Conservation (phyloP, 1,140 invertebrate species). For the Oscheius sp. region DNA sequence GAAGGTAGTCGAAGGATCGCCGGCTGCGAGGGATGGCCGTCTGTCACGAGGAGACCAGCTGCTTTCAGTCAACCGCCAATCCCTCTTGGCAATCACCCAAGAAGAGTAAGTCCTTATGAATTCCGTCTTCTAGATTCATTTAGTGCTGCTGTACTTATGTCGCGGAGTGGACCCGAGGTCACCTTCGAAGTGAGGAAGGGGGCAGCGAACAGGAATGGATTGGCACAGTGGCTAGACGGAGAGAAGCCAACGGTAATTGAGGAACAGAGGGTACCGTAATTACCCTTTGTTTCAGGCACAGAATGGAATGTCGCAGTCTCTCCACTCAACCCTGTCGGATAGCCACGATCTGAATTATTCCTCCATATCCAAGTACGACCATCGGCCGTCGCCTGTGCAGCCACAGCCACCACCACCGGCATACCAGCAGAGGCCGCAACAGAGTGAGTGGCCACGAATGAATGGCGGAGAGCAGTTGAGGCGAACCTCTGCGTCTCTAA, state of each 20-base stretch:
- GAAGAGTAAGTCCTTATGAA: slow-evolving; percentile 72
- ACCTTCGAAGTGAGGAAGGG: slow-evolving; percentile 93
- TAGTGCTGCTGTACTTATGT: slow-evolving; percentile 90
- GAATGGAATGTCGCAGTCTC: slow-evolving; percentile 4
- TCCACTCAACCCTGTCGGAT: not conserved
- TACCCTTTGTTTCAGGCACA: not conserved
- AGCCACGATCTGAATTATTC: slow-evolving; percentile 10
- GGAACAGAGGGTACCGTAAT: too few species aligned
- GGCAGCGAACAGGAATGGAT: slow-evolving; percentile 90
- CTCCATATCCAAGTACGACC: not conserved
- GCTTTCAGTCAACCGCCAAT: slow-evolving; percentile 91
- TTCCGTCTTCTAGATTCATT: slow-evolving; percentile 49
- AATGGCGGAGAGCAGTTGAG: too few species aligned
- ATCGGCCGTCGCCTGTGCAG: slow-evolving; percentile 19
- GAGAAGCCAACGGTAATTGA: not conserved
- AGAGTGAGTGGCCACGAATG: too few species aligned
- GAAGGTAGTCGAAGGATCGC: slow-evolving; percentile 61
- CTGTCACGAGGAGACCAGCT: slow-evolving; percentile 94
- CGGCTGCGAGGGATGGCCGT: slow-evolving; percentile 72
- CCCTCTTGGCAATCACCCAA: slow-evolving; percentile 91
- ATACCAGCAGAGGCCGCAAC: slow-evolving; percentile 3
- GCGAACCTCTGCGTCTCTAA: too few species aligned
- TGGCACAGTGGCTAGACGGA: slow-evolving; percentile 76
- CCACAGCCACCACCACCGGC: not conserved
- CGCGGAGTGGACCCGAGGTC: slow-evolving; percentile 85